Base-by-base conservation (phyloP, 2,797 vertebrate genomes). In the Lophotriccus pileatus region DNA sequence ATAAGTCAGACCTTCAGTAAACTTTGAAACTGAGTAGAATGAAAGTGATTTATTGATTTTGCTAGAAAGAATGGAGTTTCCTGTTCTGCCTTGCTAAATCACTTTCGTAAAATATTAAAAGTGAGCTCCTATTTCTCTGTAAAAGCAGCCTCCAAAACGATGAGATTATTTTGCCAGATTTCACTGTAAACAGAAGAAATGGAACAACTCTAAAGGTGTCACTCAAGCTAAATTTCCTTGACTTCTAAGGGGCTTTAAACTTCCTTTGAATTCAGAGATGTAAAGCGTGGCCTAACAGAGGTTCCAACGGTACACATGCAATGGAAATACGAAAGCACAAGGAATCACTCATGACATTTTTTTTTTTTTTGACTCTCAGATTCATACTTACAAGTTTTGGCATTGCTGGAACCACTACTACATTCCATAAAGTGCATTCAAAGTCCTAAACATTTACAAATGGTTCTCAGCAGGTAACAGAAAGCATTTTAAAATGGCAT, bases 41-140 rank as follows among this genome's bases (percentile, higher is more conserved):
- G 2, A 37, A 27, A 92, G 22, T 68, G 58, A 90, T 90, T 87
- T 90, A 86, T 23, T 49, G 36, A 84, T 58, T 79, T 74, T 74
- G 46, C 67, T 69, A 58, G 53, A 81, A 84, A 87, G 36, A 81
- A 84, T 12, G 24, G 52, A 59, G 39, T 69, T 92, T 92, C 80
- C 84, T 78, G 39, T 70, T 90, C 77, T 78, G 74, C 55, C 62
- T 75, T 49, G 66, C 27, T 90, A 60, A 66, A 78, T 76, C 43
- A 56, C 17, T 84, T 75, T 18, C 53, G 43, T 55, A 69, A 96
- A 93, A 81, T 90, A 90, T 55, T 64, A 90, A 56, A 88, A 93
- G 14, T 27, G 46, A 69, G 41, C 17, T 88, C 21, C 53, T 64
- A 49, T 72, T 94, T 90, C 73, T 80, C 64, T 90, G 53, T 60